Evolutionary conservation across 35 echinoderm and acorn worm genomes (phyloP).

Genomic region (Heliocidaris tuberculata): DNA sequence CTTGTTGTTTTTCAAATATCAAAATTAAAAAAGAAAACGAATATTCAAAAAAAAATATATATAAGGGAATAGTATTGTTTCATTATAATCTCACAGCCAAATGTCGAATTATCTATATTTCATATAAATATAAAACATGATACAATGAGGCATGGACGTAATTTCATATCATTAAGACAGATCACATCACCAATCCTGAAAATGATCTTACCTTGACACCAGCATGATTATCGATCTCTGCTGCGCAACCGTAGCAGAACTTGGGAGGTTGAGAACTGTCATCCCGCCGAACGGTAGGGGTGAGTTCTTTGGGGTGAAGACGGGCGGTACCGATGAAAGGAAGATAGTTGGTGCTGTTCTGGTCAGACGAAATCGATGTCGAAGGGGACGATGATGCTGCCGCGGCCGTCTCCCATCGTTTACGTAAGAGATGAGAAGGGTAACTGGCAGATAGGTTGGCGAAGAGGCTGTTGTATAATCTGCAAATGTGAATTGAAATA

Average conservation of each 20-base stretch:
- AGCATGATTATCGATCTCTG: not conserved
- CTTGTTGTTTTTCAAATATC: too few species aligned
- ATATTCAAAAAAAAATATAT: too few species aligned
- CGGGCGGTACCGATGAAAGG: slow-evolving; percentile 56
- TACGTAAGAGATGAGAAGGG: slow-evolving; percentile 48
- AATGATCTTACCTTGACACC: not conserved
- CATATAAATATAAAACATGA: too few species aligned
- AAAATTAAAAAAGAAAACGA: too few species aligned
- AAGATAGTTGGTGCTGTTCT: slow-evolving; percentile 32
- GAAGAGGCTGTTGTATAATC: slow-evolving; percentile 57
- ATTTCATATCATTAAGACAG: too few species aligned
- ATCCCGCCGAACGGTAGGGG: slow-evolving; percentile 44
- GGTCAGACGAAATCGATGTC: not conserved
- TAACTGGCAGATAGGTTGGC: slow-evolving; percentile 53
- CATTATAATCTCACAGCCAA: too few species aligned
- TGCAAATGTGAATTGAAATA: not conserved
- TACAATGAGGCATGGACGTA: too few species aligned
- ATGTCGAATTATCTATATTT: too few species aligned
- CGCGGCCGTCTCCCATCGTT: slow-evolving; percentile 38
- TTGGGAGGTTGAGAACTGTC: slow-evolving; percentile 29
- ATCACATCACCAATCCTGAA: too few species aligned
- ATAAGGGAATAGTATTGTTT: too few species aligned
- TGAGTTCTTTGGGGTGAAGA: slow-evolving; percentile 55
- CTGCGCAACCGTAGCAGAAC: slow-evolving; percentile 55
- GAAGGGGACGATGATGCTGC: not conserved